A percentile compares a stretch with the other conserved stretches of the same genome.
phyloP scores from a whole-genome alignment of 2,113 vertebrate species.

The Panurus biarmicus region DNA sequence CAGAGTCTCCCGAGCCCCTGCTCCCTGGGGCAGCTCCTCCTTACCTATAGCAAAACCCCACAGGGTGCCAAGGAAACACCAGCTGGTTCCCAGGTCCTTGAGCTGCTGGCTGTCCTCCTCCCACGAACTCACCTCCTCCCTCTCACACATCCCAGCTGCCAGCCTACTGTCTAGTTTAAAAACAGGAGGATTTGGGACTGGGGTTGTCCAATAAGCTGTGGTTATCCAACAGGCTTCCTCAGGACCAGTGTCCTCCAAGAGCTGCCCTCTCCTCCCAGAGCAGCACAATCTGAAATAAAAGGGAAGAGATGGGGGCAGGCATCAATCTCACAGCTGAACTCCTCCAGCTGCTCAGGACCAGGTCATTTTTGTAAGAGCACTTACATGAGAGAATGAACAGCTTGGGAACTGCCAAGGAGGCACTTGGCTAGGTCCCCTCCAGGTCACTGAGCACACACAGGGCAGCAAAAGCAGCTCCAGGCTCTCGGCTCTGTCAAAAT shows the following conservation, averaged over 20 bases:
- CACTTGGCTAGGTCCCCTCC: neutral
- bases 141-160: neutral
- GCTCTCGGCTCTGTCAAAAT: constrained; percentile 15
- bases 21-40: neutral
- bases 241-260: neutral
- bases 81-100: neutral
- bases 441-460: neutral
- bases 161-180: neutral
- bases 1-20: neutral
- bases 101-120: neutral
- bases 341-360: neutral
- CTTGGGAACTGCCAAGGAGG: neutral
- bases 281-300: neutral
- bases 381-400: neutral
- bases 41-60: neutral
- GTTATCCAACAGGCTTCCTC: neutral
- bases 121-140: neutral
- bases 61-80: neutral
- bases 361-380: neutral
- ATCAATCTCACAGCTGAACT: neutral
- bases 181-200: neutral
- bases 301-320: neutral
- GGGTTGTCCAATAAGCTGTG: neutral
- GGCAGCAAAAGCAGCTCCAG: constrained; percentile 3
- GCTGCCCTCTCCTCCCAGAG: neutral